Evolutionary conservation across 2,797 vertebrate genomes (phyloP), one percentile per base, ranked within the genome.

Genomic region (Parotocinclus haroldoi): DNA sequence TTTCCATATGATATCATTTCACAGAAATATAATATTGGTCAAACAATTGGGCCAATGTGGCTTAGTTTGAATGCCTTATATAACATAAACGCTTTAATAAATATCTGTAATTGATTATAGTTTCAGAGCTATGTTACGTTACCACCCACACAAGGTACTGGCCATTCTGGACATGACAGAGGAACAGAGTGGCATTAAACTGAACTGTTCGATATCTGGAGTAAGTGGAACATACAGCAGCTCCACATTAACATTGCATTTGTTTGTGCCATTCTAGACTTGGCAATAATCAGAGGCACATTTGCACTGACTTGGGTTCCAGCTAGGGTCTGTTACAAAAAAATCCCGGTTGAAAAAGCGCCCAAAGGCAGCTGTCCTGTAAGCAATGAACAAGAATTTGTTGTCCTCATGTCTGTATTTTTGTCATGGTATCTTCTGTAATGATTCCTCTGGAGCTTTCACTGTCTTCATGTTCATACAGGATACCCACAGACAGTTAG

Each of bases 11-110:
- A 81, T 75, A 87, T 59, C 90, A 96, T 96, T 95, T 95, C 93
- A 94, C 72, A 92, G 95, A 98, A 98, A 98, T 89, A 78, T 79
- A 62, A 70, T 86, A 66, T 79, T 84, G 80, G 85, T 83, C 73
- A 46, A 58, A 16, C 82, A 76, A 83, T 91, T 83, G 81, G 90
- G 91, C 94, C 95, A 96, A 95, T 92, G 86, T 96, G 95, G 92
- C 89, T 91, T 37, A 82, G 83, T 76, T 78, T 65, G 80, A 85
- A 75, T 68, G 74, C 83, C 88, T 56, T 85, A 86, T 90, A 89
- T 87, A 86, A 88, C 89, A 92, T 89, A 89, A 94, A 93, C 86
- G 69, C 45, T 50, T 61, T 79, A 53, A 79, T 82, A 78, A 56
- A 73, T 56, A 73, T 71, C 87, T 90, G 88, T 86, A 85, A 90